Base-by-base conservation (phyloP, 1,140 invertebrate genomes). In the Drosophila bocki region DNA sequence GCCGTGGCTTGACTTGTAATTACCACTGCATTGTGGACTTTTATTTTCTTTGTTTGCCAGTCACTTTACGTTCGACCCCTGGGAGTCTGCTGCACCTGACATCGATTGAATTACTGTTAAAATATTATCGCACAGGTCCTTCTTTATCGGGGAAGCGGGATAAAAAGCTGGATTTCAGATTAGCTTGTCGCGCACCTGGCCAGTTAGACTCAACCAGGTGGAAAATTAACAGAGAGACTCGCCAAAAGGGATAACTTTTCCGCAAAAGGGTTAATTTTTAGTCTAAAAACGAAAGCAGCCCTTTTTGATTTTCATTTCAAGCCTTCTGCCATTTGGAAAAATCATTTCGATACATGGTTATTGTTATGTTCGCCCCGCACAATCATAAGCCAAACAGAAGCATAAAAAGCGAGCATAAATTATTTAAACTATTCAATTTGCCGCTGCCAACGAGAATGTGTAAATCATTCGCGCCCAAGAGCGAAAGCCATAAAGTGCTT, bases 11-110 rank as follows among this genome's bases (percentile, higher is more conserved):
- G 80, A 58, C 80, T 67, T 88, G 84, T 87, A 87, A 87, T 87
- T 87, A 87, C 84, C 84, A 83, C 84, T 87, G 84, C 84, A 87
- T 83, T 83, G 84, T 83, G 77, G 47, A 80, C 69, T 74, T 82
- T 75, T 72, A 51, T 79, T 69, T 72, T 67, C 35, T 62, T 71
- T 78, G 59, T 78, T 77, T 65, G 62, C 72, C 54, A 56, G 57
- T 68, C 69, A 76, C 50, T 76, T 65, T 39, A 75, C 75, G 37
- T 41, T 76, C 22, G 45, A 19, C 22, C 35, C 53, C 44, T 69
- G 48, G 37, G 53, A 72, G 53, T 57, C 54, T 35, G 33, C 37
- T 60, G 50, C 76, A 78, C 57, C 53, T 63, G 58, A 61, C 48
- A 48, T 58, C 64, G 77, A 87, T 87, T 83, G 79, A 87, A 87